Evolutionary conservation across 2,888 invertebrate genomes (phyloP).

Genomic region (Cyrtodaria siliqua): DNA sequence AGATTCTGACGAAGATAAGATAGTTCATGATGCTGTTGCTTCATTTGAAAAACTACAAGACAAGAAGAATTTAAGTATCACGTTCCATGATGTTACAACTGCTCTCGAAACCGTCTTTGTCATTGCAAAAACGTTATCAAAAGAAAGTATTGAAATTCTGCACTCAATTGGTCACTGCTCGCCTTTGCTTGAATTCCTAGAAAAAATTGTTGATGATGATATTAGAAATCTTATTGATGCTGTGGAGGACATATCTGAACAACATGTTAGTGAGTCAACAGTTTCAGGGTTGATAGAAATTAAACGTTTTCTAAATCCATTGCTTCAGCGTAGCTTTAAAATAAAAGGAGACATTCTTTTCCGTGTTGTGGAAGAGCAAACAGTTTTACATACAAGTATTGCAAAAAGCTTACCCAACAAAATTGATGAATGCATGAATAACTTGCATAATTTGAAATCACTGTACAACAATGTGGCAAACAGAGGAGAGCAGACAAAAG

Average conservation of each 20-base stretch:
- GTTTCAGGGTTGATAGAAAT: slow-evolving; percentile 68
- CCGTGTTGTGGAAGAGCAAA: slow-evolving; percentile 15
- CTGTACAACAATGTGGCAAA: slow-evolving; percentile 69
- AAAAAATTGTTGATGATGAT: slow-evolving; percentile 63
- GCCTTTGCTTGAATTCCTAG: slow-evolving; percentile 54
- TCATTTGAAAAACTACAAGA: slow-evolving; percentile 34
- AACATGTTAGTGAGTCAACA: slow-evolving; percentile 67
- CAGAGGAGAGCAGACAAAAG: slow-evolving; percentile 66
- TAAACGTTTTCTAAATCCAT: slow-evolving; percentile 59
- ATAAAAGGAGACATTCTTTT: slow-evolving; percentile 30
- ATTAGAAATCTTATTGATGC: slow-evolving; percentile 71
- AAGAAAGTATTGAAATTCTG: slow-evolving; percentile 42
- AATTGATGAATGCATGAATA: slow-evolving; percentile 56
- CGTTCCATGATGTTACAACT: slow-evolving; percentile 29
- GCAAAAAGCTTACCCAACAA: slow-evolving; percentile 37
- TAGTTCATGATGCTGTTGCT: slow-evolving; percentile 20
- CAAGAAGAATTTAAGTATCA: slow-evolving; percentile 13
- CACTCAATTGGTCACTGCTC: slow-evolving; percentile 33
- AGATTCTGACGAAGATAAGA: slow-evolving; percentile 9
- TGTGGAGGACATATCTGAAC: slow-evolving; percentile 72
- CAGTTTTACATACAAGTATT: background rate
- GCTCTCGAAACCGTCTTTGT: slow-evolving; percentile 34
- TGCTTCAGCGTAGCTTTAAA: slow-evolving; percentile 32
- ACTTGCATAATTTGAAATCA: slow-evolving; percentile 63
- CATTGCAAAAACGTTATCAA: slow-evolving; percentile 12